Base-by-base conservation (phyloP, 2,113 vertebrate genomes). In the Lipophrys pholis region DNA sequence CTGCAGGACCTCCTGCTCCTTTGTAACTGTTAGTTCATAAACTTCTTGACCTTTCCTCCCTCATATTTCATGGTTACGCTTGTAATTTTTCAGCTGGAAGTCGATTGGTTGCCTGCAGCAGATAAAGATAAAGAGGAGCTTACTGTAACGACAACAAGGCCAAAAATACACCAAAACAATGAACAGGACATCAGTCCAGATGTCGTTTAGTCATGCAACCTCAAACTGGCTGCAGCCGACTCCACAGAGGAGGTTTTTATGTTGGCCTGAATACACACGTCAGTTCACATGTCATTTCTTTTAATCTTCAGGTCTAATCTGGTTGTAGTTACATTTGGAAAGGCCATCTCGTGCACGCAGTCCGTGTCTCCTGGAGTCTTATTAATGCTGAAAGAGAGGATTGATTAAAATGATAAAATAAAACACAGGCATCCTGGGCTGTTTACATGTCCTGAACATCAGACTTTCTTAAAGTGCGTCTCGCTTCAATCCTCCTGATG, bases 281-380 rank as follows among this genome's bases (percentile, higher is more conserved):
- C 60, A 46, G 14, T 38, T 55, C 53, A n/a, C 41, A 53, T 8
- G 56, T 76, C 46, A 55, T 68, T 57, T 48, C 16, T 51, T 64
- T 72, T 71, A 77, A 82, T 80, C 69, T 58, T 35, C 17, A 38
- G 55, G 7, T 69, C 50, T 65, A 65, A 69, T 80, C 73, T 21
- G 11, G 50, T 68, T 73, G 69, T 50, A 46, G 51, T 21, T 8
- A 5, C 62, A 51, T 64, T 46, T 57, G 16, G 17, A 52, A 54
- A 46, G 5, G 69, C 6, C 0, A 0, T 56, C 7, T 55, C 17
- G 39, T 54, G 60, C n/a, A 45, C 54, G 30, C 11, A 1, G 39
- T 9, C 54, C 35, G 35, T 39, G 48, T 50, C 40, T 49, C 46
- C 41, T 74, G 15, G 42, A 36, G 2, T 50, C 63, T 51, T 65